Evolutionary conservation across 1,140 invertebrate genomes (phyloP).

Genomic region (Batillaria attramentaria): DNA sequence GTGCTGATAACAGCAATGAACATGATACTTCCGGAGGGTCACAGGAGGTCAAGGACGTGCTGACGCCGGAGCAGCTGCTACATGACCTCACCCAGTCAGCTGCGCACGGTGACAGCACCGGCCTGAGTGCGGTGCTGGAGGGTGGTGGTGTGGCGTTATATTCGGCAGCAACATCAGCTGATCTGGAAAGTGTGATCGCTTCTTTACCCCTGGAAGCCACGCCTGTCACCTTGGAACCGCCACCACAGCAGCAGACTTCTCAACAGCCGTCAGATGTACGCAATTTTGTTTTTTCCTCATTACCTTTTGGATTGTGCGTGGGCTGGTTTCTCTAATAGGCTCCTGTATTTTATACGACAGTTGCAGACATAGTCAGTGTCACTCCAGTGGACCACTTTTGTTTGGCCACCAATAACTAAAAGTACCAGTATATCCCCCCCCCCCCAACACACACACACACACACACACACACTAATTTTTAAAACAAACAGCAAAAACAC

Average conservation of each 20-base stretch:
- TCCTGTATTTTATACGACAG: too few species aligned
- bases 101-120: background rate
- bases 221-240: background rate
- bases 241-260: too few species aligned
- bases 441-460: too few species aligned
- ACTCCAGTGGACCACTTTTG: too few species aligned
- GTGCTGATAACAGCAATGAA: background rate
- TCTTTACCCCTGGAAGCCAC: slow-evolving; percentile 15
- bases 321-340: background rate
- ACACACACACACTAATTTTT: too few species aligned
- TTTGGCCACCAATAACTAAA: too few species aligned
- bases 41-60: slow-evolving; percentile 8
- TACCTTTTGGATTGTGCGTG: background rate
- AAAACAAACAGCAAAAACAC: too few species aligned
- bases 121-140: slow-evolving; percentile 1
- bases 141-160: slow-evolving; percentile 8
- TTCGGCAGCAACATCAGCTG: background rate
- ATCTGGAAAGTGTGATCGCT: slow-evolving; percentile 27
- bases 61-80: background rate
- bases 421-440: too few species aligned
- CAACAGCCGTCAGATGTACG: too few species aligned
- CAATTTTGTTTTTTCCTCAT: too few species aligned
- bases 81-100: background rate
- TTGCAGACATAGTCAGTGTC: too few species aligned
- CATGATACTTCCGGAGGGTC: background rate